phyloP scores from a whole-genome alignment of 2,888 invertebrate species.

The Lucinisca nassula region DNA sequence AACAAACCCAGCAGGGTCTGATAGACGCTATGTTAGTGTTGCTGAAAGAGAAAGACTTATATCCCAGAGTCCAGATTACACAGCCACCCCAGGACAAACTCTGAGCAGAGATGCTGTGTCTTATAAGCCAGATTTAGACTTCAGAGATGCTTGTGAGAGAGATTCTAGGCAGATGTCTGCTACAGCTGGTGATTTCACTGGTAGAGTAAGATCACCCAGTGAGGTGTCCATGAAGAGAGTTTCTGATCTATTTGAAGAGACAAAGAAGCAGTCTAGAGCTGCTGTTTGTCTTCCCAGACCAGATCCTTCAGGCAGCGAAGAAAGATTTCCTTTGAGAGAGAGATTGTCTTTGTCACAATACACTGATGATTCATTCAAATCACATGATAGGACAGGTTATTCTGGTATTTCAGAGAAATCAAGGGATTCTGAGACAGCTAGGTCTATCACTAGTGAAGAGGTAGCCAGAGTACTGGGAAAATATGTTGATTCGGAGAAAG shows the following conservation, averaged over 20 bases:
- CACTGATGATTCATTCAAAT: slow-evolving; percentile 51
- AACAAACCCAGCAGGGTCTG: not conserved
- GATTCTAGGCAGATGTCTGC: not conserved
- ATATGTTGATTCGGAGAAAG: slow-evolving; percentile 49
- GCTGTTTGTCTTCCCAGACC: slow-evolving; percentile 65
- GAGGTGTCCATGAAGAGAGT: slow-evolving; percentile 71
- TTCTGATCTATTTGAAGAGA: slow-evolving; percentile 71
- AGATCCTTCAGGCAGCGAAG: slow-evolving; percentile 70
- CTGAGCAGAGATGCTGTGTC: not conserved
- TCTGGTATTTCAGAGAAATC: slow-evolving; percentile 38
- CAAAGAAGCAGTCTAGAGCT: slow-evolving; percentile 61
- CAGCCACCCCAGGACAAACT: not conserved
- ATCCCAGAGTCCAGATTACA: slow-evolving; percentile 47
- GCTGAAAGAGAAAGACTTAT: slow-evolving; percentile 70
- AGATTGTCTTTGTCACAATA: slow-evolving; percentile 47
- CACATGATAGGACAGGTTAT: slow-evolving; percentile 25
- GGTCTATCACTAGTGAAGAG: slow-evolving; percentile 74
- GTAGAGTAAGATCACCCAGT: slow-evolving; percentile 60
- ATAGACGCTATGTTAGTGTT: slow-evolving; percentile 59
- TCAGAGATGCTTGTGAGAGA: not conserved
- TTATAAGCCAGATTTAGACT: not conserved
- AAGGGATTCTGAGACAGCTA: slow-evolving; percentile 61
- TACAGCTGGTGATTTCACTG: not conserved
- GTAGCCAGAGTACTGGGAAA: slow-evolving; percentile 72
- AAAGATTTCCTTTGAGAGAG: slow-evolving; percentile 64